Evolutionary conservation across 23 tunicate species (phyloP).

Genomic region (Halocynthia aurantium): DNA sequence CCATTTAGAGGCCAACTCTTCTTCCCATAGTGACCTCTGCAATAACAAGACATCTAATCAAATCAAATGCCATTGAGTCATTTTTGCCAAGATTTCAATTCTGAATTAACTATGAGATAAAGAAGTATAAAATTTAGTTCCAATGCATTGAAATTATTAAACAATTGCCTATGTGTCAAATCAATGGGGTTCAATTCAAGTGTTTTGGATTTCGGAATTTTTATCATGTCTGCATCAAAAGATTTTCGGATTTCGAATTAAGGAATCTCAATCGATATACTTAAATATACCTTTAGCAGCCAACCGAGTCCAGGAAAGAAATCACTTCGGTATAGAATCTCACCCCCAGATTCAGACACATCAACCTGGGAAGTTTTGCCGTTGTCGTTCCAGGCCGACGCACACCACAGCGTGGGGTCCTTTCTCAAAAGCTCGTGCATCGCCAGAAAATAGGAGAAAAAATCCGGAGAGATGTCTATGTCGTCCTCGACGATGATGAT

Average conservation of each 20-base stretch:
- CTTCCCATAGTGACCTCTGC: slow-evolving; percentile 60
- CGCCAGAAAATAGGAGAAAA: slow-evolving; percentile 61
- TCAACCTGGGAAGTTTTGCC: slow-evolving; percentile 63
- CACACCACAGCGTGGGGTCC: slow-evolving; percentile 67
- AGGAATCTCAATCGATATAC: background rate
- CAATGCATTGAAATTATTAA: too few species aligned
- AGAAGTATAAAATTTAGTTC: too few species aligned
- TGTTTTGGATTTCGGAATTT: background rate
- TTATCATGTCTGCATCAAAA: background rate
- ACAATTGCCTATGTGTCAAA: too few species aligned
- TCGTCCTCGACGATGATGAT: slow-evolving; percentile 91
- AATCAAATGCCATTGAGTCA: background rate
- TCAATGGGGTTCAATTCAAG: too few species aligned
- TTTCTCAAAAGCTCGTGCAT: slow-evolving; percentile 30
- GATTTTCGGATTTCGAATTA: background rate
- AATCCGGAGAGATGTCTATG: slow-evolving; percentile 84
- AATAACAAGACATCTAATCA: background rate
- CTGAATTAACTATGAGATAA: too few species aligned
- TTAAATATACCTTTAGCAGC: slow-evolving; percentile 51
- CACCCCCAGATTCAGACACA: slow-evolving; percentile 18
- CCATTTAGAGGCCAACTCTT: slow-evolving; percentile 68
- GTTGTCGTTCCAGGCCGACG: slow-evolving; percentile 98
- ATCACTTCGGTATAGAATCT: slow-evolving; percentile 77
- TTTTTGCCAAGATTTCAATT: too few species aligned
- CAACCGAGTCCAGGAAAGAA: slow-evolving; percentile 97